Conservation (phyloP, 1,140 invertebrate species). For the Ptiloglossa arizonensis region DNA sequence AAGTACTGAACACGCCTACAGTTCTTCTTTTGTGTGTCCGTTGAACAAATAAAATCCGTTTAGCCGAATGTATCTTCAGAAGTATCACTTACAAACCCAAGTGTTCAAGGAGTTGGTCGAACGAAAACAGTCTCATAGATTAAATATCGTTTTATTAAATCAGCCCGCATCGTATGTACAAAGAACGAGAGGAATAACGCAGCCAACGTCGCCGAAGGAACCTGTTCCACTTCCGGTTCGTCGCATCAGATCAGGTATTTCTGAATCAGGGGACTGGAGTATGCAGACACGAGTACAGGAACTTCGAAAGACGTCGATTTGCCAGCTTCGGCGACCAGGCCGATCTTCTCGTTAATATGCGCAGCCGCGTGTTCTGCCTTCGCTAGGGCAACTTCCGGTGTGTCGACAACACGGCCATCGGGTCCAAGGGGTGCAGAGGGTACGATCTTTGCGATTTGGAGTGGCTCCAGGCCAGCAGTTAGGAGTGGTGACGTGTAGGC, state of each 20-base stretch:
- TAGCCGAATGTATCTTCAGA: too few species aligned
- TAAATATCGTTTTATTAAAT: conserved; percentile 9
- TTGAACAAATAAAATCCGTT: too few species aligned
- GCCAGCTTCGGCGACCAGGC: conserved; percentile 64
- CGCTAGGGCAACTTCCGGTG: conserved; percentile 71
- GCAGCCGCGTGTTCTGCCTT: conserved; percentile 73
- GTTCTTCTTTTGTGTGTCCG: too few species aligned
- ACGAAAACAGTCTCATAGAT: not conserved
- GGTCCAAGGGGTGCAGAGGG: conserved; percentile 63
- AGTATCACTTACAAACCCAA: too few species aligned
- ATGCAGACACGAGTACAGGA: conserved; percentile 42
- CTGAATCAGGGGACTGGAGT: conserved; percentile 18
- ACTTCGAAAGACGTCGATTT: conserved; percentile 50
- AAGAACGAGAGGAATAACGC: not conserved
- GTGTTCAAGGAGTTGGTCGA: too few species aligned
- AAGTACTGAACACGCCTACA: too few species aligned
- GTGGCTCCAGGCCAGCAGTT: conserved; percentile 14
- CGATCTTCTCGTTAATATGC: conserved; percentile 76
- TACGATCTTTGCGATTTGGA: conserved; percentile 44
- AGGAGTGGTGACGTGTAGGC: conserved; percentile 37
- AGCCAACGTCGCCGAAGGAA: not conserved
- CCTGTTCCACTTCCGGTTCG: not conserved
- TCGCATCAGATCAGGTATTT: not conserved
- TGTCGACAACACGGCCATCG: conserved; percentile 72
- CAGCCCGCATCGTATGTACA: conserved; percentile 6